Conservation (phyloP, 2,113 vertebrate genomes). For the Anseranas semipalmata region DNA sequence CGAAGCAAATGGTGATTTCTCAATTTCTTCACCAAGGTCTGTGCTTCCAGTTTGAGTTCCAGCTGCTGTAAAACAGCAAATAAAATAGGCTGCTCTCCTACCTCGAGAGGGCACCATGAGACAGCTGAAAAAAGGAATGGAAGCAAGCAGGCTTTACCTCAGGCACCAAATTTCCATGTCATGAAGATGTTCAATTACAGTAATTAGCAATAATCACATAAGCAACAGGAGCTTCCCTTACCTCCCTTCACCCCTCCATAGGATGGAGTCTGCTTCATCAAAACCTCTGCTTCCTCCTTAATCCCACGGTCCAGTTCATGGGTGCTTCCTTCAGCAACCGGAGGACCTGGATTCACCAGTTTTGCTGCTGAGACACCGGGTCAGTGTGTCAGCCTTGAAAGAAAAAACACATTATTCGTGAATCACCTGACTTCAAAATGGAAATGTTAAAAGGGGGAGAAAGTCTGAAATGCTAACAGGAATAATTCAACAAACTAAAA, state of each 20-base stretch:
- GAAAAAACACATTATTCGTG: neutral
- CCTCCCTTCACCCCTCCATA: slow-evolving; percentile 31
- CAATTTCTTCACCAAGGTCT: neutral
- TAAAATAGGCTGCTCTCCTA: neutral
- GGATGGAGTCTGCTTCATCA: slow-evolving; percentile 34
- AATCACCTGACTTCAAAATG: neutral
- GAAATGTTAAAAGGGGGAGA: neutral
- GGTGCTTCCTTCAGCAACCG: neutral
- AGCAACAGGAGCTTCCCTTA: slow-evolving; percentile 40
- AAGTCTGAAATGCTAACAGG: neutral
- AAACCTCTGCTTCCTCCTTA: slow-evolving; percentile 30
- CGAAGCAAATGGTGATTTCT: neutral
- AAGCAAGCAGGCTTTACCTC: neutral
- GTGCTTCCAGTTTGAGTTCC: neutral
- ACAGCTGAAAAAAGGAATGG: neutral
- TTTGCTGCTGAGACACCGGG: neutral
- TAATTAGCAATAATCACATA: slow-evolving; percentile 67
- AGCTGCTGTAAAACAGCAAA: neutral
- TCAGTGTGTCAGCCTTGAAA: neutral
- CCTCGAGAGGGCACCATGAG: slow-evolving; percentile 68
- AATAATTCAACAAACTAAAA: neutral
- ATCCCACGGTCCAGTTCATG: neutral
- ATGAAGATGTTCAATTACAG: slow-evolving; percentile 30
- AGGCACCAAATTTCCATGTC: slow-evolving; percentile 37
- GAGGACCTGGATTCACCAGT: neutral